Percentiles rank a stretch among this genome's conserved stretches.
Conservation (phyloP, 2,888 invertebrate species). For the Andrena minutula region DNA sequence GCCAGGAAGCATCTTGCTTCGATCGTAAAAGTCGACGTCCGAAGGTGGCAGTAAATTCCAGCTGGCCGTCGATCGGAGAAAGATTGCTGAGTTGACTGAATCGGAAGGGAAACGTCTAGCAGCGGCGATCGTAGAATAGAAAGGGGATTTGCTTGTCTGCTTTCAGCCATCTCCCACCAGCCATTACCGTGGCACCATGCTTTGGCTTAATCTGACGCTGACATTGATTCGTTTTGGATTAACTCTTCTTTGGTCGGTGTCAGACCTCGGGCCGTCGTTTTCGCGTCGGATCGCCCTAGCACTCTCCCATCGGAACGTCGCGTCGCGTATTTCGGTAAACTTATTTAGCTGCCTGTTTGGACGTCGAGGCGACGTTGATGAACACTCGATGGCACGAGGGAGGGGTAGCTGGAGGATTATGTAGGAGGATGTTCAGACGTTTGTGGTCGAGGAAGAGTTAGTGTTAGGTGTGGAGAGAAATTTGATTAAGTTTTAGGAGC, state of each 20-base stretch:
- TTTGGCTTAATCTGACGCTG: slow-evolving; percentile 66
- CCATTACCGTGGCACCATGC: slow-evolving; percentile 47
- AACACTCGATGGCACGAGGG: not conserved
- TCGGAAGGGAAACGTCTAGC: slow-evolving; percentile 26
- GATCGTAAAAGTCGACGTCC: slow-evolving; percentile 60
- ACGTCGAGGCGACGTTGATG: not conserved
- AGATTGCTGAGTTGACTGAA: slow-evolving; percentile 61
- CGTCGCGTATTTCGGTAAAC: slow-evolving; percentile 16
- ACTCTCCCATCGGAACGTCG: slow-evolving; percentile 25
- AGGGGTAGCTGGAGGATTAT: no score
- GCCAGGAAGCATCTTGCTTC: slow-evolving; percentile 30
- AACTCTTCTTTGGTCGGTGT: slow-evolving; percentile 52
- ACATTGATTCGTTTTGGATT: slow-evolving; percentile 70
- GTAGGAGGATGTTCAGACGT: no score
- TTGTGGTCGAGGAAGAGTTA: no score
- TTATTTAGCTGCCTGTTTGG: not conserved
- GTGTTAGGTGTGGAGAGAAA: no score
- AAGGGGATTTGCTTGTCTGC: slow-evolving; percentile 54
- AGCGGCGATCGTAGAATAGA: slow-evolving; percentile 46
- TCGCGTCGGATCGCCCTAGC: slow-evolving; percentile 20
- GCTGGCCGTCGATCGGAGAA: slow-evolving; percentile 49
- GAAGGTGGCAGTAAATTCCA: slow-evolving; percentile 62
- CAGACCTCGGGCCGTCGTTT: slow-evolving; percentile 37
- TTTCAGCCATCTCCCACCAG: slow-evolving; percentile 23
- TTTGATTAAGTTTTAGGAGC: no score